These are phyloP conservation scores for Balanococcus diminutus DNA, from an alignment of 2,888 invertebrate species.

Conservation along the genomic window DNA sequence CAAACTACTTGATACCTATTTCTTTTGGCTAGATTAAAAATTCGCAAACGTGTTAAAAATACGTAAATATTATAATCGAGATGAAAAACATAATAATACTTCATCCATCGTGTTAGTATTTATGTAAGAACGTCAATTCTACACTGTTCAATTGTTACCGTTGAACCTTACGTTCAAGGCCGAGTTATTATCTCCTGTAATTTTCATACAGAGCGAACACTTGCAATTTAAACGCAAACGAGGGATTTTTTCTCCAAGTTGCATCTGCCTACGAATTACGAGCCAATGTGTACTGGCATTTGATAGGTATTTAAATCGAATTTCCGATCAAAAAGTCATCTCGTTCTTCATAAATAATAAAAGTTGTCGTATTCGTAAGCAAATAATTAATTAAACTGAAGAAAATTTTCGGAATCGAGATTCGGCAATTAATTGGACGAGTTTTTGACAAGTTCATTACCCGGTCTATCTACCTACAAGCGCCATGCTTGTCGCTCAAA, in stretches of 20 bases:
- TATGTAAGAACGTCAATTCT: not conserved
- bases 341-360: too few species aligned
- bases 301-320: too few species aligned
- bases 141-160: not conserved
- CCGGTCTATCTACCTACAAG: too few species aligned
- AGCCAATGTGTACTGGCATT: too few species aligned
- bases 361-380: too few species aligned
- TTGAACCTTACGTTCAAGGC: conserved; percentile 3
- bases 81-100: not conserved
- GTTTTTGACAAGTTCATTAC: not conserved
- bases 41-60: too few species aligned
- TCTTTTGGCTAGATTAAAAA: too few species aligned
- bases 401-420: too few species aligned
- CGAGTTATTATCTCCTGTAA: not conserved
- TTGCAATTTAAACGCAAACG: not conserved
- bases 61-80: not conserved
- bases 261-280: too few species aligned
- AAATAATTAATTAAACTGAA: not conserved
- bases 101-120: not conserved
- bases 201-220: not conserved
- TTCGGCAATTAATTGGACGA: not conserved
- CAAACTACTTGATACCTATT: not conserved
- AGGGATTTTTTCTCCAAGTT: too few species aligned
- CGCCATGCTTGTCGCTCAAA: not conserved
- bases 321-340: too few species aligned